phyloP scores from a whole-genome alignment of 2,888 invertebrate genomes.

The Tromatobia lineatoria region DNA sequence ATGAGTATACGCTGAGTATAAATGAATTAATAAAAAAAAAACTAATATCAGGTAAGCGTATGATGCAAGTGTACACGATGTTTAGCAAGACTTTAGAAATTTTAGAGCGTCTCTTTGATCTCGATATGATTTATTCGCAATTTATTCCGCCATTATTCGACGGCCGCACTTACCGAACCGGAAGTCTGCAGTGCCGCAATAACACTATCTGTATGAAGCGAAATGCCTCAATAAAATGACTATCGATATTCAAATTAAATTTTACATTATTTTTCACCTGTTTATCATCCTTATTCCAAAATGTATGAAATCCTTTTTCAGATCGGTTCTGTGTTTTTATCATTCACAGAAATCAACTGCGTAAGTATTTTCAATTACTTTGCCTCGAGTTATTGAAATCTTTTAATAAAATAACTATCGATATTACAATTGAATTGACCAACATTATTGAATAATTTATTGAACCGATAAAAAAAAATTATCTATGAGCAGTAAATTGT shows the following conservation, averaged over 20 bases:
- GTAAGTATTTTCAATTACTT: no score
- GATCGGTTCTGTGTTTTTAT: not conserved
- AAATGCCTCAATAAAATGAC: slow-evolving; percentile 71
- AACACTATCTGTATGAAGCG: slow-evolving; percentile 67
- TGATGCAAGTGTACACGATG: slow-evolving; percentile 63
- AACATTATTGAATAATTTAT: no score
- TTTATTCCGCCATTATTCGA: slow-evolving; percentile 49
- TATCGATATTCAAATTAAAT: slow-evolving; percentile 60
- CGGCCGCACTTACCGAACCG: slow-evolving; percentile 25
- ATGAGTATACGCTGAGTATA: slow-evolving; percentile 50
- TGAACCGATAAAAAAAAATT: no score
- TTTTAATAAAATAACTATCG: no score
- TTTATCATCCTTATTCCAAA: not conserved
- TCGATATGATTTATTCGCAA: slow-evolving; percentile 48
- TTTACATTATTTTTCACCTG: not conserved
- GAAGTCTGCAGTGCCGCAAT: slow-evolving; percentile 40
- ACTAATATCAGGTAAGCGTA: slow-evolving; percentile 51
- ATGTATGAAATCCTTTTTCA: not conserved
- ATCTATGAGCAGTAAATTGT: no score
- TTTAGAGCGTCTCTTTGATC: slow-evolving; percentile 52
- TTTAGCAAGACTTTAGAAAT: slow-evolving; percentile 63
- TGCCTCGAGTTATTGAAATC: no score
- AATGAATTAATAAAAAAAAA: slow-evolving; percentile 46
- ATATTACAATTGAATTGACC: no score
- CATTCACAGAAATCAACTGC: not conserved